Base-by-base conservation (phyloP, 1,140 invertebrate genomes). In the Eueides isabella region DNA sequence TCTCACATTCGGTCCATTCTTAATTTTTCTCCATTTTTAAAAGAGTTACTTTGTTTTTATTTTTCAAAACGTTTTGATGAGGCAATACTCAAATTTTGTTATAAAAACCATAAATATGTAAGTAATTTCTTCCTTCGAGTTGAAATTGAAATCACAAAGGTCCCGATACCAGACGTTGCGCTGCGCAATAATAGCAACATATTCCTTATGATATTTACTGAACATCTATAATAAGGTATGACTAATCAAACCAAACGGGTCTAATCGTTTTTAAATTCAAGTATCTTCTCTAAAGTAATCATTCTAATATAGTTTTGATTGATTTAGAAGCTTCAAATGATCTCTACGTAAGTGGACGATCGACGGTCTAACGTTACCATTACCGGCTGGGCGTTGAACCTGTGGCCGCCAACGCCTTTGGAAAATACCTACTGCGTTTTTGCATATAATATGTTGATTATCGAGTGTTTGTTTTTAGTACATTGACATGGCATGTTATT, bases 291-390 rank as follows among this genome's bases (percentile, higher is more conserved):
- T 55, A 55, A 23, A 12, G 23, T 23, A 3, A 26, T 55, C 65
- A 67, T 44, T 67, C 65, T 41, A 48, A 67, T 44, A 61, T 69
- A 55, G 48, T 35, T 69, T 69, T 69, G 67, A 69, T 69, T 69
- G 67, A 69, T 41, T 67, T 69, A 41, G 48, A 61, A 69, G 48
- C 44, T 55, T 16, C 29, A 23, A 61, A 55, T 48, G 19, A 14
- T 55, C 48, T 67, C 41, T 3, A 67, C 38, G 23, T 67, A 67
- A 29, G 35, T 30, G 66, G 64, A 28, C 29, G 33, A 11, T 35
- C 31, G 64, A 35, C 29, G 33, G 19, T 66, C 33, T 61, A 19
- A 3, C 16, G 64, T 29, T 31, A 61, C 29, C 68, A 71, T 63
- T 71, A 16, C 31, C 30, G 31, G 0, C 55, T 63, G 68, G 68